Percentiles rank a stretch among this genome's conserved stretches.
Evolutionary conservation across 2,888 invertebrate genomes (phyloP).

Genomic region (Mermis nigrescens): DNA sequence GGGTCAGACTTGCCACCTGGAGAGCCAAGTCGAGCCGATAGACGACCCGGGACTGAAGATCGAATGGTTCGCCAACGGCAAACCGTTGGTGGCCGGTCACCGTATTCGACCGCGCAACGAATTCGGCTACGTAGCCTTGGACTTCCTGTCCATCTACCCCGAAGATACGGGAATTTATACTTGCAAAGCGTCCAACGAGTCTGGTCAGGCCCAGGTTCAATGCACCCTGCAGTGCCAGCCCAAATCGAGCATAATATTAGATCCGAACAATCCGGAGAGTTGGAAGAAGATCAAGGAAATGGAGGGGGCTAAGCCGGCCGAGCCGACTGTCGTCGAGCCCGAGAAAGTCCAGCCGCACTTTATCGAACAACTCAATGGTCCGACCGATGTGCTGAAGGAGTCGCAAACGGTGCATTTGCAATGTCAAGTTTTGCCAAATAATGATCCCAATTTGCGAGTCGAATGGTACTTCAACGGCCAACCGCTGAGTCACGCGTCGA

Average conservation of each 20-base stretch:
- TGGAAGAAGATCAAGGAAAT: conserved; percentile 72
- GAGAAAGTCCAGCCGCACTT: conserved; percentile 57
- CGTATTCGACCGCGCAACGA: conserved; percentile 88
- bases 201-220: conserved; percentile 10
- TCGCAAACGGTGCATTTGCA: conserved; percentile 44
- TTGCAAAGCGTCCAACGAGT: conserved; percentile 21
- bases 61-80: conserved; percentile 82
- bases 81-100: conserved; percentile 62
- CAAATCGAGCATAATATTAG: conserved; percentile 62
- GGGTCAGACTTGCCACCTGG: conserved; percentile 68
- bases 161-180: conserved; percentile 64
- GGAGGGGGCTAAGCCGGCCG: conserved; percentile 47
- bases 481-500: conserved; percentile 37
- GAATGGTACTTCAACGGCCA: conserved; percentile 92
- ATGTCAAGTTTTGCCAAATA: conserved; percentile 79
- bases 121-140: conserved; percentile 88
- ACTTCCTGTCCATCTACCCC: conserved; percentile 82
- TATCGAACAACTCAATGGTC: conserved; percentile 65
- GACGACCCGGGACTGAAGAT: conserved; percentile 92
- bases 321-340: conserved; percentile 40
- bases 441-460: conserved; percentile 56
- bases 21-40: conserved; percentile 79
- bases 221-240: conserved; percentile 38
- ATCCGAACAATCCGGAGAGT: conserved; percentile 78
- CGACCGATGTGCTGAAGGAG: conserved; percentile 43